Evolutionary conservation across 2,797 vertebrate genomes (phyloP), one percentile per base, ranked within the genome.

Genomic region (Acrocephalus scirpaceus): DNA sequence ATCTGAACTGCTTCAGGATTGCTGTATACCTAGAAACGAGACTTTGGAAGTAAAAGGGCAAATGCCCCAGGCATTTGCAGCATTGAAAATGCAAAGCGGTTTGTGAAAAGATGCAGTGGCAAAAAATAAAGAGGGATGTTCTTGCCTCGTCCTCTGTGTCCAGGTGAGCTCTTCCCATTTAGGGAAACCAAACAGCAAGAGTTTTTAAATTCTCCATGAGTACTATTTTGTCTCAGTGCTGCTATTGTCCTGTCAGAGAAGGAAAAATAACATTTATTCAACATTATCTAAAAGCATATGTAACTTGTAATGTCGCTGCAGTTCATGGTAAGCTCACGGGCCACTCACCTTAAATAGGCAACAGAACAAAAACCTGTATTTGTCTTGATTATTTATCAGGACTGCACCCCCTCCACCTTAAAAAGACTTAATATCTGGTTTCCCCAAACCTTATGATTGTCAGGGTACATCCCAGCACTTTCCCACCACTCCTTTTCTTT

Each of bases 241-340:
- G 40, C n/a, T 90, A 21, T 56, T 91, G 44, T 72, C n/a, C 18
- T 21, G 13, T 30, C 36, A 36, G 3, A 79, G 42, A 69, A 74
- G 51, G 22, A 81, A 79, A 16, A 73, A 48, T 32, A 75, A 15
- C 20, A 4, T 95, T 69, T 70, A 42, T 38, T 72, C 70, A 86
- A 6, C 10, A 2, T 38, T 62, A 18, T 26, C 34, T 64, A 44
- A 66, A 56, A 62, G 53, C 5, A 2, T 71, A 26, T 45, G 13
- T 44, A 53, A 23, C 40, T 74, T 4, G 1, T 74, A 53, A 64
- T 1, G 7, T 36, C n/a, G 18, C 66, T 58, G 18, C 81, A 64
- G 48, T 77, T 23, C 1, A 1, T 47, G 21, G 23, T n/a, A 53
- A 53, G 36, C 25, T 58, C 10, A 45, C 0, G 0, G 10, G 21